Evolutionary conservation across 2,113 vertebrate genomes (phyloP), one percentile per base, ranked within the genome.

Genomic region (Acanthochromis polyacanthus): DNA sequence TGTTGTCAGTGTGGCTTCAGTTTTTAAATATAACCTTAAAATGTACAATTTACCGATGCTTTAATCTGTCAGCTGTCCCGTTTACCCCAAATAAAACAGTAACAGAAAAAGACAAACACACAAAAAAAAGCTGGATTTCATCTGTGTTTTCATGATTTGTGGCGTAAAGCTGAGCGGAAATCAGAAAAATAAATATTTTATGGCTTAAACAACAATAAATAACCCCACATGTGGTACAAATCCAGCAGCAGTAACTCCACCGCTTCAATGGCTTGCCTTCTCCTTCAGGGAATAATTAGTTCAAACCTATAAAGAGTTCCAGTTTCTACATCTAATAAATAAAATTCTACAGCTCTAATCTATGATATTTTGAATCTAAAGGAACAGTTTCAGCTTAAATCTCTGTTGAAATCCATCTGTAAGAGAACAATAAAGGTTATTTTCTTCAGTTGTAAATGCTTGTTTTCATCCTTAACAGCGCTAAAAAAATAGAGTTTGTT

Each of bases 121-220:
- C 15, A 43, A 52, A 81, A 57, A n/a, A 57, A 30, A 36, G 23
- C 5, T 2, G 53, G 20, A 51, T 30, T 19, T 15, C 20, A 7
- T 70, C n/a, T 30, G 32, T 30, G 32, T 28, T 53, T 48, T 58
- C 52, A 74, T 76, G 71, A 69, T 55, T 81, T 78, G 36, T 38
- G 20, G 17, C 71, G 53, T 74, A 74, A 83, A 77, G 51, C 28
- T 62, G 48, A 73, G 65, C 8, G 4, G 17, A 67, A 67, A 64
- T 28, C 75, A 84, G 60, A 58, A 83, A 83, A 82, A 86, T 80
- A 86, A 86, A 89, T 82, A 88, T 83, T 73, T 60, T 76, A 90
- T 89, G 85, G 71, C 90, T 89, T 59, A 68, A 85, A 83, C 48
- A 64, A 64, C 32, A 78, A 86, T 80, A 78, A 86, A 85, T 78